Evolutionary conservation across 2,888 invertebrate species (phyloP), one percentile per base, ranked within the genome.

Genomic region (Lottia scabra): DNA sequence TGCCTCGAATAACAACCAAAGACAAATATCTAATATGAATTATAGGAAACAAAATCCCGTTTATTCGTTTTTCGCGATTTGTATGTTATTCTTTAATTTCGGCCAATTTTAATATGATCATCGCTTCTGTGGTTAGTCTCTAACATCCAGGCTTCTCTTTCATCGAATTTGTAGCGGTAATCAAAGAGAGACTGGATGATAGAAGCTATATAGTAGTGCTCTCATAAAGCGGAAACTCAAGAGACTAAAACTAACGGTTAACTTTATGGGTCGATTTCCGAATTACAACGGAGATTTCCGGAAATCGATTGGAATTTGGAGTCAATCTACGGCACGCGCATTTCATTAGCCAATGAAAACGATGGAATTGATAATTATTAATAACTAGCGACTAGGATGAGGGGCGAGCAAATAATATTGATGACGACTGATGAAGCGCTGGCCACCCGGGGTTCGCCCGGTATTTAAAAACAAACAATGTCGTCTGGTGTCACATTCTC

Each of bases 251-350:
- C 19, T 56, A 56, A 56, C 56, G 56, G 56, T 56, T 23, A 19
- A 56, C n/a, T 38, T 38, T 38, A 38, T 38, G 38, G 38, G 56
- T 56, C 56, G 56, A 56, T 56, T 56, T 56, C 56, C 56, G 56
- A 56, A 23, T 56, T 23, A 56, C 8, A 56, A 56, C 56, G 62
- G 43, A 65, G 48, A 70, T 65, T 70, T 26, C 56, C 26, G 56
- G 48, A 70, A 65, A 70, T 70, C 70, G 70, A 70, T 70, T 65
- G 56, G 65, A 70, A 70, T 65, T 70, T 65, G 65, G 38, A 70
- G 65, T 70, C 48, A 70, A 38, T 65, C 43, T 64, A 45, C 19
- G 48, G 65, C 70, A 46, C 64, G 26, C 56, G 56, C 70, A 16
- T 12, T 30, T 48, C 63, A 56, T 30, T 19, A 70, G 26, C 70